Evolutionary conservation across 2,797 vertebrate species (phyloP).

Genomic region (Agapornis canus): DNA sequence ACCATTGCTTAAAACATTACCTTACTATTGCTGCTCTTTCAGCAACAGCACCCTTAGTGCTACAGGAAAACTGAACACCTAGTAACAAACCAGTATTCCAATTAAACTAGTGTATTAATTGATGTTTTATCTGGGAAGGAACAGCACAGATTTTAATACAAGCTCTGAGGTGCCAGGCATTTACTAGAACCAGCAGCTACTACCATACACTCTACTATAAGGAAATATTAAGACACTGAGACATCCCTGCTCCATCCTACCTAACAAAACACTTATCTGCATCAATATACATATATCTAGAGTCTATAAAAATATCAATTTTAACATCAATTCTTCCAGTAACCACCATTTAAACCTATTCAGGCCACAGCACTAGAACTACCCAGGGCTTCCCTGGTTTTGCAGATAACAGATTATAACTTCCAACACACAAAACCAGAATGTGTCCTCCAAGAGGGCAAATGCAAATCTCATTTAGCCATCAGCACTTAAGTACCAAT

Average conservation of each 20-base stretch:
- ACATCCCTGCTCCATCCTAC: neutral
- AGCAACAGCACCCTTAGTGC: neutral
- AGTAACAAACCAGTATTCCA: neutral
- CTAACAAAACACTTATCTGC: neutral
- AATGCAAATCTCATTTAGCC: neutral
- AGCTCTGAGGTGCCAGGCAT: neutral
- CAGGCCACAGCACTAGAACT: neutral
- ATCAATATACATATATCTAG: neutral
- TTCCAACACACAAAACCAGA: neutral
- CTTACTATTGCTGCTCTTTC: neutral
- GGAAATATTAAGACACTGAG: neutral
- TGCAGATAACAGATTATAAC: accelerated
- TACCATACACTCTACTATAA: neutral
- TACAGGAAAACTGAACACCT: neutral
- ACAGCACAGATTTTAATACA: neutral
- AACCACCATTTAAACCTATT: neutral
- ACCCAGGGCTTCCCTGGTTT: neutral
- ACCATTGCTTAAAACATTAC: neutral
- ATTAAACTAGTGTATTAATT: neutral
- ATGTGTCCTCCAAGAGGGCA: neutral
- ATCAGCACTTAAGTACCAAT: neutral
- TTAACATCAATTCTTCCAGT: neutral
- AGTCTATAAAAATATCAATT: neutral
- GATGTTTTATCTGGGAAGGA: neutral
- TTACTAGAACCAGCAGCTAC: neutral